phyloP scores from a whole-genome alignment of 64 coral and sea anemone species.

The Astreopora myriophthalma region DNA sequence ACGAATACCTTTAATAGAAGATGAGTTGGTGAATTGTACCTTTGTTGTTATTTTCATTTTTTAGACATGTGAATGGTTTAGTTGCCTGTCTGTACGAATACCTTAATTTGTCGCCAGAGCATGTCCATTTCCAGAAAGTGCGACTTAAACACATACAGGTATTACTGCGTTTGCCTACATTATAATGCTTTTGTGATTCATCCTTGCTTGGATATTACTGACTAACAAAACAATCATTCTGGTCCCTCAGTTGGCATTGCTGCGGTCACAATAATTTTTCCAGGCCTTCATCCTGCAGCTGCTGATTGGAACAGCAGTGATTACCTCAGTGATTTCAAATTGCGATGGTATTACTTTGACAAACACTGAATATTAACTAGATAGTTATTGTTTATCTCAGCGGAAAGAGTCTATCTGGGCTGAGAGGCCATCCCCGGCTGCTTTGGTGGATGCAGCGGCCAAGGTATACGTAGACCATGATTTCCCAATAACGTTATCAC shows the following conservation, averaged over 20 bases:
- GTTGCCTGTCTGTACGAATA: slow-evolving; percentile 95
- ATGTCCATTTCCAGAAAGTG: slow-evolving; percentile 89
- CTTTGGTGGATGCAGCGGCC: slow-evolving; percentile 76
- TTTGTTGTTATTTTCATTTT: slow-evolving; percentile 11
- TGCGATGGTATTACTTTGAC: no score
- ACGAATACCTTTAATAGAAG: slow-evolving; percentile 99
- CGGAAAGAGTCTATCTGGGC: slow-evolving; percentile 74
- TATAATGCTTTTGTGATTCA: neutral
- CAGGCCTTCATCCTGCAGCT: no score
- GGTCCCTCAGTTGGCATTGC: no score
- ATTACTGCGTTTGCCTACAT: neutral
- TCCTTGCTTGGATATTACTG: no score
- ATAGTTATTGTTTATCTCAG: slow-evolving; percentile 40
- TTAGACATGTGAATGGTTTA: slow-evolving; percentile 80
- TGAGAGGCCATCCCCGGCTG: slow-evolving; percentile 64
- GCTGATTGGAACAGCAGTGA: no score
- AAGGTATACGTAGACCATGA: slow-evolving; percentile 37
- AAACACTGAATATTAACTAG: no score
- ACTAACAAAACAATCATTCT: no score
- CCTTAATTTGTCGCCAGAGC: slow-evolving; percentile 88
- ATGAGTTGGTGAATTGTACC: no score
- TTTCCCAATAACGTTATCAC: no score
- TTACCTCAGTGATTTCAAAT: no score
- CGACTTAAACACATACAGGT: slow-evolving; percentile 77
- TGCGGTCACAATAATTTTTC: no score